These are phyloP conservation scores for Hydropsyche betteni DNA, from an alignment of 2,888 invertebrate genomes.

Conservation along the genomic window DNA sequence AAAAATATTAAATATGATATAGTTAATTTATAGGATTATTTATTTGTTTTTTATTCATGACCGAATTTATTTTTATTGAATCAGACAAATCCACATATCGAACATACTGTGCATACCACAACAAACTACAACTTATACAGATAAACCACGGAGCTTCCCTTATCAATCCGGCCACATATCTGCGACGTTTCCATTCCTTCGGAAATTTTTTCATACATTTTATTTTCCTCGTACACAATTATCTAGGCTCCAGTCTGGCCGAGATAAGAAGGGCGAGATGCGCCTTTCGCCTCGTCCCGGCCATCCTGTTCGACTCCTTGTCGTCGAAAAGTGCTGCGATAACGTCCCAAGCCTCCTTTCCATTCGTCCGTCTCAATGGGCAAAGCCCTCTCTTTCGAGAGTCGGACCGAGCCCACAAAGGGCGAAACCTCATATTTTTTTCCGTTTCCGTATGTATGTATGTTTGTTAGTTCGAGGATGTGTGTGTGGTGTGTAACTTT, in stretches of 20 bases:
- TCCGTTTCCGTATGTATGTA: not conserved
- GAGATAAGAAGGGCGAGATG: constrained; percentile 22
- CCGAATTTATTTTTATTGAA: too few relatives aligned
- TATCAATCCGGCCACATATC: too few relatives aligned
- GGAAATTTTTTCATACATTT: not conserved
- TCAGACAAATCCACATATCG: too few relatives aligned
- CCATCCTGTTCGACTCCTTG: constrained; percentile 8
- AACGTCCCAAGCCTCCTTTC: constrained; percentile 25
- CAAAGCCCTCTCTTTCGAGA: constrained; percentile 2
- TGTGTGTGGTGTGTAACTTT: not conserved
- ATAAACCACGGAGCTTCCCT: too few relatives aligned
- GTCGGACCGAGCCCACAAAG: not conserved
- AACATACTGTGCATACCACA: too few relatives aligned
- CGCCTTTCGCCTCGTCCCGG: constrained; percentile 15
- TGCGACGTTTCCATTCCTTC: too few relatives aligned
- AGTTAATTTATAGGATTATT: too few relatives aligned
- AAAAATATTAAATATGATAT: too few relatives aligned
- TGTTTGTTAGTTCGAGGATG: not conserved
- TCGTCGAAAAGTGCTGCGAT: constrained; percentile 19
- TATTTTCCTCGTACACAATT: constrained; percentile 14
- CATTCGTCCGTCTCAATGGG: constrained; percentile 30
- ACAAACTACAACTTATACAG: too few relatives aligned
- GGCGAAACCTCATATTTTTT: constrained; percentile 11
- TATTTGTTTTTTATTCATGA: too few relatives aligned
- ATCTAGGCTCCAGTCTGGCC: not conserved